Base-by-base conservation (phyloP, 2,888 invertebrate species). In the Euplagia quadripunctaria region DNA sequence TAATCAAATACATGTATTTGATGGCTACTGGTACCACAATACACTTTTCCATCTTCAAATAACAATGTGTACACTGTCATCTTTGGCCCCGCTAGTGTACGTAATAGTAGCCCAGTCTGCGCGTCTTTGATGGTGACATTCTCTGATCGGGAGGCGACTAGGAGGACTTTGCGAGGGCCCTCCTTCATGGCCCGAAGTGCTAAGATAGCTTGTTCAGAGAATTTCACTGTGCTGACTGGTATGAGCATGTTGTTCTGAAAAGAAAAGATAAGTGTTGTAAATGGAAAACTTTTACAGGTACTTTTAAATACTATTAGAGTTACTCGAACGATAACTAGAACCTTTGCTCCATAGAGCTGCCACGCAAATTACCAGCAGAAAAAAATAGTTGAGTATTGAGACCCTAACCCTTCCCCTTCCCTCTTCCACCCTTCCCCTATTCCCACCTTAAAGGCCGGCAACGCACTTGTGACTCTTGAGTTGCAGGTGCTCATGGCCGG, bases 1-100 rank as follows among this genome's bases (percentile, higher is more conserved):
- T 98, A 98, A 91, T 97, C 97, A 88, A 97, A 97, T n/a, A 97
- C 97, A 76, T 97, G 96, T 88, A 98, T 97, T 84, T 97, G 97
- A 79, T 97, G 97, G 79, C 96, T 97, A 85, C 97, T 97, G 0
- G 98, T 98, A 9, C 98, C 98, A 85, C 98, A 98, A 89, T 97
- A 98, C n/a, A 98, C 96, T 77, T 97, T 96, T 72, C 97, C 97
- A 58, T 97, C 96, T 83, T 97, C 96, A 80, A 97, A 96, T n/a
- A 97, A 92, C 72, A 98, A 89, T 11, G 97, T 97, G 86, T 98
- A 98, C 0, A 98, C 97, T 0, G 97, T 97, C 86, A 90, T 96
- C 79, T 93, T 97, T 66, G 92, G 97, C 81, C 94, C 96, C 86
- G 88, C 87, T 55, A 98, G 96, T 0, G 97, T 97, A 58, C 98